Evolutionary conservation across 2,797 vertebrate species (phyloP).

Genomic region (Schizothorax lantsangensis): DNA sequence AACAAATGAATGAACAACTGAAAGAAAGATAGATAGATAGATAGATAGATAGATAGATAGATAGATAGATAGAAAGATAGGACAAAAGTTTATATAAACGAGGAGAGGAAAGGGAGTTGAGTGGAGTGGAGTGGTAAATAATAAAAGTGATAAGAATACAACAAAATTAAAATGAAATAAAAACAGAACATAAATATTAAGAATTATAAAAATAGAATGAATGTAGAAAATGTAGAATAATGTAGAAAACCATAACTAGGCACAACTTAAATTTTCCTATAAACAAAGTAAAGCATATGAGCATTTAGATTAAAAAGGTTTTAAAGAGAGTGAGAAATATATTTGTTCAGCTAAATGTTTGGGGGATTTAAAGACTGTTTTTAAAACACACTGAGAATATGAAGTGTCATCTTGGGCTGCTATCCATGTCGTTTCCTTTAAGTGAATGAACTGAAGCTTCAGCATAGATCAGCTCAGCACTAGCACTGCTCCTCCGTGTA

Average conservation of each 20-base stretch:
- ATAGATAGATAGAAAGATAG: too few species aligned
- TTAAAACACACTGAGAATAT: slow-evolving; percentile 28
- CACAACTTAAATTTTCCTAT: neutral
- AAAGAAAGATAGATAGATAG: too few species aligned
- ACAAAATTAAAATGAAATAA: neutral
- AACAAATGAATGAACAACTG: neutral
- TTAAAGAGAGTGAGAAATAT: neutral
- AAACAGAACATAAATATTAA: neutral
- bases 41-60: too few species aligned
- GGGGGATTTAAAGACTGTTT: neutral
- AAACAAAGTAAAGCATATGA: neutral
- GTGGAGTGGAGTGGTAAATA: neutral
- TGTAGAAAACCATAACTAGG: neutral
- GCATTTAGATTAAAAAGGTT: neutral
- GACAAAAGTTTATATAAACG: too few species aligned
- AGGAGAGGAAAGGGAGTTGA: neutral
- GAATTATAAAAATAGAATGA: neutral
- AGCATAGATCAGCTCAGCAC: slow-evolving; percentile 67
- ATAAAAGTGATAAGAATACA: neutral
- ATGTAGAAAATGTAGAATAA: too few species aligned
- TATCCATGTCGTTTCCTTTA: slow-evolving; percentile 69
- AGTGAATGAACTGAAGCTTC: slow-evolving; percentile 70
- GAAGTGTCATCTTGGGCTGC: slow-evolving; percentile 62
- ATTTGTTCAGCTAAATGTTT: neutral
- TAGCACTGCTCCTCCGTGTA: slow-evolving; percentile 67